Evolutionary conservation across 1,140 invertebrate species (phyloP).

Genomic region (Neoseiulus cucumeris): DNA sequence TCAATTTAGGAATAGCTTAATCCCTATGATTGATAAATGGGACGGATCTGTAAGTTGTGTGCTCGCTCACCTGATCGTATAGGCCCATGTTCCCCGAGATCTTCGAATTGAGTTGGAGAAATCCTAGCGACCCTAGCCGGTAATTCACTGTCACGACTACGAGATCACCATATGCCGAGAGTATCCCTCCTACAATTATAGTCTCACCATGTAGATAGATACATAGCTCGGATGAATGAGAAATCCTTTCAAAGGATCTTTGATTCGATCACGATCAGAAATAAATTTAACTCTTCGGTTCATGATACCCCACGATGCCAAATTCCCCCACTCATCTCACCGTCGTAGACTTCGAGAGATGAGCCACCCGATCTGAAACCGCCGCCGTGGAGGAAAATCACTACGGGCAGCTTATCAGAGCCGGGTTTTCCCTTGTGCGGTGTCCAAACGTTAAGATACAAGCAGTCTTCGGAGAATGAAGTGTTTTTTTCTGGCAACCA

Average conservation of each 20-base stretch:
- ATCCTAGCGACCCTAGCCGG: background rate
- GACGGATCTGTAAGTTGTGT: too few species aligned
- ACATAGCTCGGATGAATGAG: too few species aligned
- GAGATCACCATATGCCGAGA: background rate
- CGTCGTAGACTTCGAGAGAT: conserved; percentile 35
- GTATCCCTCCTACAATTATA: background rate
- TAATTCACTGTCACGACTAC: background rate
- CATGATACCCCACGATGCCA: too few species aligned
- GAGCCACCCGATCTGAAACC: conserved; percentile 40
- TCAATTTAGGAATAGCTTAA: too few species aligned
- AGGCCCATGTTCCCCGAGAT: conserved; percentile 5
- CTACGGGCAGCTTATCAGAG: conserved; percentile 36
- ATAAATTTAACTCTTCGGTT: too few species aligned
- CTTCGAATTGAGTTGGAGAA: conserved; percentile 1
- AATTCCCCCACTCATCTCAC: conserved; percentile 17
- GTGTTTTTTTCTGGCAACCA: background rate
- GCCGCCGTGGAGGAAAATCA: conserved; percentile 58
- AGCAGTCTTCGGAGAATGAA: conserved; percentile 50
- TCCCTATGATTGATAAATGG: too few species aligned
- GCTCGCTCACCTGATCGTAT: background rate
- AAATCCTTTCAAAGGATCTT: too few species aligned
- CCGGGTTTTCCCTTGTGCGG: conserved; percentile 29
- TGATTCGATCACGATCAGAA: too few species aligned
- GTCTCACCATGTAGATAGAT: background rate
- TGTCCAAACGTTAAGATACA: conserved; percentile 81